Evolutionary conservation across 1,140 invertebrate genomes (phyloP).

Genomic region (Cecropterus lyciades): DNA sequence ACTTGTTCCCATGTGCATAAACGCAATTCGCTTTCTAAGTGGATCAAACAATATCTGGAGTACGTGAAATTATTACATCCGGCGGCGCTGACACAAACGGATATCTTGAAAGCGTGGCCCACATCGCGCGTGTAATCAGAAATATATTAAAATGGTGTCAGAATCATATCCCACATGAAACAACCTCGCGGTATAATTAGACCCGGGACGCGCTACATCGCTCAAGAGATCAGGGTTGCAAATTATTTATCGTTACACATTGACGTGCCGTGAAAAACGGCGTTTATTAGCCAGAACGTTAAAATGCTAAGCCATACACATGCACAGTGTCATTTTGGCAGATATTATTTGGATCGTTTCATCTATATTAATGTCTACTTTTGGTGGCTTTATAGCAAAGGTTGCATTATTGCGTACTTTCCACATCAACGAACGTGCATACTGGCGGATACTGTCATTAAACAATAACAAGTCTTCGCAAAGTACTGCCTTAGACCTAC

Average conservation of each 20-base stretch:
- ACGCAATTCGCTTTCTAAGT: background rate
- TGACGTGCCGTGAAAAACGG: constrained; percentile 23
- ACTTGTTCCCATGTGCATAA: no score
- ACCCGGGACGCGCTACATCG: constrained; percentile 38
- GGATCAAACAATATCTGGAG: constrained; percentile 10
- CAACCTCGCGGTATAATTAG: constrained; percentile 68
- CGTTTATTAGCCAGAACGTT: constrained; percentile 9
- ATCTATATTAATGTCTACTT: no score
- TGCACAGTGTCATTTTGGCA: no score
- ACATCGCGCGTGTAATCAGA: constrained; percentile 43
- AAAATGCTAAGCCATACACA: background rate
- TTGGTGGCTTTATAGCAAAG: no score
- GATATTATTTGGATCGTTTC: no score
- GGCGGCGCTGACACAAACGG: constrained; percentile 14
- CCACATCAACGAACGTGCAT: no score
- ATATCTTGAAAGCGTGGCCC: constrained; percentile 38
- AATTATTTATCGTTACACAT: constrained; percentile 35
- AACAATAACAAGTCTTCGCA: no score
- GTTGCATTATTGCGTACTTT: no score
- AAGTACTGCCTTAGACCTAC: no score
- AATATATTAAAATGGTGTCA: constrained; percentile 65
- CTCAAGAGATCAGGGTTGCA: constrained; percentile 31
- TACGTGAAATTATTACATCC: constrained; percentile 5
- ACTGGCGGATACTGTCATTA: no score
- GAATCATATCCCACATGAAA: constrained; percentile 69